Evolutionary conservation across 2,888 invertebrate genomes (phyloP), one percentile per base, ranked within the genome.

Genomic region (Entomobrya proxima): DNA sequence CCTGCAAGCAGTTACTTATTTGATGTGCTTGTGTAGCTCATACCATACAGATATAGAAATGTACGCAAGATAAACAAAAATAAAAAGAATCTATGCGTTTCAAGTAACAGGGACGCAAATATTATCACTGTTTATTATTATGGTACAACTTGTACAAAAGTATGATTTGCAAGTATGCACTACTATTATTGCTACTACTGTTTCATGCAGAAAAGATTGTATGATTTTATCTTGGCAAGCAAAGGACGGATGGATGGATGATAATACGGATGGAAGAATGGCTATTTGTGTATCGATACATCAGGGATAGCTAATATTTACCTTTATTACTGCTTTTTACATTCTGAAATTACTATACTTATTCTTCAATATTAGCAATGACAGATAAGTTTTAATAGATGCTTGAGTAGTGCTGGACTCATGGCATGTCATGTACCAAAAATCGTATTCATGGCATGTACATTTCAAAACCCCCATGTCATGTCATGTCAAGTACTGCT

Each of bases 181-280:
- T n/a, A n/a, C n/a, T 61, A 35, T 58, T 15, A 58, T 55, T 24
- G 18, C 35, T 35, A 61, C 18, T 61, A 35, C 7, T 61, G 18
- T 61, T 61, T 61, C 61, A 61, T 61, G 35, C 18, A 32, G 32
- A 61, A 35, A 35, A 61, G 35, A 24, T 35, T 35, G 61, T 61
- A 61, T 61, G 35, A 61, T 61, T 61, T 61, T 18, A 61, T 5
- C 32, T n/a, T 61, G 69, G 47, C 69, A 44, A 69, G 15, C 24
- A 67, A 77, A 47, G 84, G 77, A 77, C 84, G 84, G 84, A 84
- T 75, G 76, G 50, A 83, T 52, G 69, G 27, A 78, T 77, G 77
- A 77, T 80, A 55, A 69, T 80, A 80, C 80, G 80, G 72, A 80
- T 47, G 69, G 61, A 80, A 55, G 80, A 50, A 67, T 67, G 67